These are phyloP conservation scores for Gobius niger DNA, from an alignment of 2,113 vertebrate genomes.

Conservation along the genomic window DNA sequence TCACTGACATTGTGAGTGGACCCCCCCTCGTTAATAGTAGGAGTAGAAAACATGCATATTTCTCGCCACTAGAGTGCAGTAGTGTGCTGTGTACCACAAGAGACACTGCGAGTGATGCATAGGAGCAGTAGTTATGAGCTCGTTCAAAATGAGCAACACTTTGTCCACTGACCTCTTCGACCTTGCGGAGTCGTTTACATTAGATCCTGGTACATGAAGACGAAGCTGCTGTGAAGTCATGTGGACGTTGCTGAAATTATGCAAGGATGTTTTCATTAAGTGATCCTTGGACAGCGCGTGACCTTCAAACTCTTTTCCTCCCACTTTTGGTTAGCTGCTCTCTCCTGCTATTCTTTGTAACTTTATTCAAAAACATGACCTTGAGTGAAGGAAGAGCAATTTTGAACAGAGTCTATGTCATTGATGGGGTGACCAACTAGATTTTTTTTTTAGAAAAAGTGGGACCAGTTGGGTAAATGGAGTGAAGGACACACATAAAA, in stretches of 20 bases:
- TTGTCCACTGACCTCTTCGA: constrained; percentile 67
- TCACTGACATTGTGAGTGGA: not conserved
- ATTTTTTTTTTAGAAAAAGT: no score
- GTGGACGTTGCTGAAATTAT: constrained; percentile 30
- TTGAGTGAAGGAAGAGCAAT: constrained; percentile 7
- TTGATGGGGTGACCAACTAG: constrained; percentile 25
- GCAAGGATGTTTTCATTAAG: constrained; percentile 32
- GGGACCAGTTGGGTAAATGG: no score
- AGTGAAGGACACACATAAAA: no score
- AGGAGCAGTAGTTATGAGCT: constrained; percentile 32
- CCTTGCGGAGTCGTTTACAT: constrained; percentile 55
- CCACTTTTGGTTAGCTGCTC: constrained; percentile 9
- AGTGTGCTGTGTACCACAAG: constrained; percentile 42
- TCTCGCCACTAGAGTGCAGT: constrained; percentile 73
- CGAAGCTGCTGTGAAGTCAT: constrained; percentile 37
- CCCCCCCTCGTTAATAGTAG: not conserved
- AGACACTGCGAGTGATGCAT: not conserved
- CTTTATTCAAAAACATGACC: constrained; percentile 19
- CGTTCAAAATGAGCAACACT: constrained; percentile 55
- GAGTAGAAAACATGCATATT: not conserved
- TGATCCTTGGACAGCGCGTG: constrained; percentile 26
- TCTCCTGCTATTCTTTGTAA: constrained; percentile 10
- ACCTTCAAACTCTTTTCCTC: constrained; percentile 50
- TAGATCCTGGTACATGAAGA: constrained; percentile 40
- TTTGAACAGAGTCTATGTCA: constrained; percentile 41